Conservation (phyloP, 2,113 vertebrate genomes). For the Laterallus jamaicensis region DNA sequence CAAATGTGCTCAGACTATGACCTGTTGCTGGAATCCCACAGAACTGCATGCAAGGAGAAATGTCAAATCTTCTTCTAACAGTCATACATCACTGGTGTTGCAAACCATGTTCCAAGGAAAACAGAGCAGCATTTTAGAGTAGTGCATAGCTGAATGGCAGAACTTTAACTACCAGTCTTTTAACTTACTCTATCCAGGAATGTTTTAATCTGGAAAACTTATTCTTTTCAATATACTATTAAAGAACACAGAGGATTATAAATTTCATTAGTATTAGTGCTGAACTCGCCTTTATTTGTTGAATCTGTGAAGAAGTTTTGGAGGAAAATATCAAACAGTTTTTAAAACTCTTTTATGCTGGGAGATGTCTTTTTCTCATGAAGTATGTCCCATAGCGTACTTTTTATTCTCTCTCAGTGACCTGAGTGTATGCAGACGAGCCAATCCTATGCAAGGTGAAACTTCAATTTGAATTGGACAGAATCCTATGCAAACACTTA, state of each 20-base stretch:
- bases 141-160: not conserved
- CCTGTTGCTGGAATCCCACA: not conserved
- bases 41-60: not conserved
- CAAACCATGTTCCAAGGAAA: not conserved
- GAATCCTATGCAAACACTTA: constrained; percentile 18
- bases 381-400: not conserved
- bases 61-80: not conserved
- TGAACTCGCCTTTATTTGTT: not conserved
- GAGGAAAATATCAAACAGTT: not conserved
- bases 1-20: not conserved
- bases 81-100: not conserved
- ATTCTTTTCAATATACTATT: not conserved
- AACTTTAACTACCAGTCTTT: not conserved
- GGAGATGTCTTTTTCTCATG: not conserved
- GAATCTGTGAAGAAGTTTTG: not conserved
- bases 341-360: not conserved
- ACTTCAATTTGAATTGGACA: constrained; percentile 30
- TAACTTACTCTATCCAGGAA: not conserved
- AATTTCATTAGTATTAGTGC: not conserved
- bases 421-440: constrained; percentile 16
- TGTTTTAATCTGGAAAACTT: not conserved
- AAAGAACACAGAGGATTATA: not conserved
- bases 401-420: not conserved
- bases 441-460: constrained; percentile 4
- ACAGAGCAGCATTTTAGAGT: not conserved